Conservation (phyloP, 1,140 invertebrate genomes). For the Drosophila tsacasi region DNA sequence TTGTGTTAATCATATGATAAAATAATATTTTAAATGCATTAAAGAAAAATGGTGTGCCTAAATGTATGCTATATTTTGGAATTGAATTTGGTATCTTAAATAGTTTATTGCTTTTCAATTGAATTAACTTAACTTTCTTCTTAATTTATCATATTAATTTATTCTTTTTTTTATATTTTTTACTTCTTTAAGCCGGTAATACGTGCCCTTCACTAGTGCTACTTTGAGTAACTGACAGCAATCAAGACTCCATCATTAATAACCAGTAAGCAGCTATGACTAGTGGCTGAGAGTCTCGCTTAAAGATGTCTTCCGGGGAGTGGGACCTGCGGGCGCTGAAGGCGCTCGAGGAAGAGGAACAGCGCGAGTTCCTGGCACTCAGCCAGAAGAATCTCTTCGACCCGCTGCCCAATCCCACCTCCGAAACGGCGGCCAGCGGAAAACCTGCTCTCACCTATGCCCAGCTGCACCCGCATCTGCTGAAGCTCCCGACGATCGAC, state of each 20-base stretch:
- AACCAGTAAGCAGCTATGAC: not conserved
- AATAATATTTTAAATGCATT: not conserved
- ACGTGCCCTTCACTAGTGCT: not conserved
- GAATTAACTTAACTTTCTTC: not conserved
- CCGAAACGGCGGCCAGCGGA: conserved; percentile 11
- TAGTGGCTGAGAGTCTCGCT: not conserved
- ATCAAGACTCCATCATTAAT: not conserved
- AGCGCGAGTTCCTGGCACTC: conserved; percentile 75
- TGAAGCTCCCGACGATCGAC: conserved; percentile 77
- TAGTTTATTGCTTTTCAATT: no score
- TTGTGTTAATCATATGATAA: not conserved
- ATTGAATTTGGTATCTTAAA: no score
- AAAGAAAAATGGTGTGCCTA: not conserved
- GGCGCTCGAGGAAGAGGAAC: conserved; percentile 82
- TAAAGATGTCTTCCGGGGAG: conserved; percentile 78
- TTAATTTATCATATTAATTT: not conserved
- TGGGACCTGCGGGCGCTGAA: conserved; percentile 83
- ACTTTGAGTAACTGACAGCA: not conserved
- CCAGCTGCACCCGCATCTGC: conserved; percentile 75
- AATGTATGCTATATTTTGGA: not conserved
- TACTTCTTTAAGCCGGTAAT: not conserved
- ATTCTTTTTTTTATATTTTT: no score
- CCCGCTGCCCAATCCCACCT: conserved; percentile 54
- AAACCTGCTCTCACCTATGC: conserved; percentile 63
- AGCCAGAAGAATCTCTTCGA: conserved; percentile 76